Conservation (phyloP, 2,888 invertebrate species). For the Andricus quercusramuli region DNA sequence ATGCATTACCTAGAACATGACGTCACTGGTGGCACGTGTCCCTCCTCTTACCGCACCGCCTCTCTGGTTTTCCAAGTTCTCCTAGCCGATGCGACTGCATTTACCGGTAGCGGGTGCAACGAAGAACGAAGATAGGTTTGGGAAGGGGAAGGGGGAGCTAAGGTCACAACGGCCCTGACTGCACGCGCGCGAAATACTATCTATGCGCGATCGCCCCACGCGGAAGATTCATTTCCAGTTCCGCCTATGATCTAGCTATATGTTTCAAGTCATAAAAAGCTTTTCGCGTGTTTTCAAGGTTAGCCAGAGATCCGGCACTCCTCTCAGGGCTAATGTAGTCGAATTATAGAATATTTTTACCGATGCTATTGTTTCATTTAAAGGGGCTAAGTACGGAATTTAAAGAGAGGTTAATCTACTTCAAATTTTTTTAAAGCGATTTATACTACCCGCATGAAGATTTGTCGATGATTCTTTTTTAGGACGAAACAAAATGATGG, state of each 20-base stretch:
- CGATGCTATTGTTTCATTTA: conserved; percentile 46
- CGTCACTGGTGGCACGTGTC: conserved; percentile 76
- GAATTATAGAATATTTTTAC: conserved; percentile 46
- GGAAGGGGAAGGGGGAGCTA: conserved; percentile 77
- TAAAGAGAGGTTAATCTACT: not conserved
- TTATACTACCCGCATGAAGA: not conserved
- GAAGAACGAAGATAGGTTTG: conserved; percentile 58
- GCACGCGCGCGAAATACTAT: conserved; percentile 78
- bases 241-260: conserved; percentile 55
- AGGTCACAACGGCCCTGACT: conserved; percentile 83
- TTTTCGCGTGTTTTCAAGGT: conserved; percentile 46
- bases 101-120: conserved; percentile 53
- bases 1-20: conserved; percentile 82
- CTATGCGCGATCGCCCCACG: conserved; percentile 62
- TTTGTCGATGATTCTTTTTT: not conserved
- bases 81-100: conserved; percentile 54
- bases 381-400: conserved; percentile 30
- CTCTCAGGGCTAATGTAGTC: conserved; percentile 39
- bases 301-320: conserved; percentile 48
- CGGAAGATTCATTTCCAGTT: conserved; percentile 73
- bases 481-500: not conserved
- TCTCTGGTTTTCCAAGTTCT: conserved; percentile 58
- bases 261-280: conserved; percentile 16
- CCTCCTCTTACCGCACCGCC: conserved; percentile 66
- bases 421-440: not conserved